These are phyloP conservation scores for Clamator glandarius DNA, from an alignment of 2,797 vertebrate genomes.

Conservation along the genomic window DNA sequence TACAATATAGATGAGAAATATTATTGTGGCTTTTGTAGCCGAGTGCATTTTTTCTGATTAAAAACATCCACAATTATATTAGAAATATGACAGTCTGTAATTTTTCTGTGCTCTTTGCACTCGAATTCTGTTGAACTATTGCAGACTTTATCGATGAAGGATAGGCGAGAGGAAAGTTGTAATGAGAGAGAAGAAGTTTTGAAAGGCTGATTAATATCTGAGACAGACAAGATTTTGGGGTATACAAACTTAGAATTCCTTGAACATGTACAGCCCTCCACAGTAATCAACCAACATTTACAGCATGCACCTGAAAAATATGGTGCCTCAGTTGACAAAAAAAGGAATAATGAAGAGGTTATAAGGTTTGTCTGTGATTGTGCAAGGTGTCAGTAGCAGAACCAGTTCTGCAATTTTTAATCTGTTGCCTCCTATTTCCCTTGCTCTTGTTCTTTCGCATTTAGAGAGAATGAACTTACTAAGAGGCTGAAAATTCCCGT, in stretches of 20 bases:
- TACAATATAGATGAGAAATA: background rate
- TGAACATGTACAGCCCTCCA: background rate
- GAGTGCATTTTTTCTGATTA: background rate
- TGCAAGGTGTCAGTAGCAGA: background rate
- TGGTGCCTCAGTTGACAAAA: background rate
- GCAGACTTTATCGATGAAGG: background rate
- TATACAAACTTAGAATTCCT: background rate
- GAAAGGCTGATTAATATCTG: background rate
- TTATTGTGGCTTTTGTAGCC: background rate
- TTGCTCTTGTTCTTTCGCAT: background rate
- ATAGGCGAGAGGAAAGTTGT: background rate
- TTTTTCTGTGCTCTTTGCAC: background rate
- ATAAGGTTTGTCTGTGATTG: background rate
- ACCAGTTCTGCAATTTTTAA: background rate
- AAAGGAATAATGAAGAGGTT: background rate
- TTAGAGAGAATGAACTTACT: background rate
- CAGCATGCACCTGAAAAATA: background rate
- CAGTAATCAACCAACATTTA: background rate
- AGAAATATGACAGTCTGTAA: background rate
- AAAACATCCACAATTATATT: background rate
- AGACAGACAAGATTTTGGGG: background rate
- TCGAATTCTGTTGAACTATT: background rate
- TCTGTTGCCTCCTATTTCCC: background rate
- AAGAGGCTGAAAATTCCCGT: background rate
- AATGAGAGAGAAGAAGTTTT: background rate